These are phyloP conservation scores for Clarias macrocephalus DNA, from an alignment of 2,113 vertebrate genomes.

Conservation along the genomic window DNA sequence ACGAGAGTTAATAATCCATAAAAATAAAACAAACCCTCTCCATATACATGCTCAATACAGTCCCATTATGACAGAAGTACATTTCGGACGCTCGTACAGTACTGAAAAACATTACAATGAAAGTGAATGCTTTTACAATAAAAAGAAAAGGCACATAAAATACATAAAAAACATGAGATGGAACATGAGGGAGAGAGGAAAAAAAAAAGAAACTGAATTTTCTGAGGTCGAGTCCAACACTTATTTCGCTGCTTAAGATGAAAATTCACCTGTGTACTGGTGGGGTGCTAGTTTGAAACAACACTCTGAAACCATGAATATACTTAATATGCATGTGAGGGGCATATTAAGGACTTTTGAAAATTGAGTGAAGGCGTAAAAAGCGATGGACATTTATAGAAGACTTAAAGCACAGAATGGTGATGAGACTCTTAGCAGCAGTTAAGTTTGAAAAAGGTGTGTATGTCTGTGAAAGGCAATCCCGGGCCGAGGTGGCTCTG, in stretches of 20 bases:
- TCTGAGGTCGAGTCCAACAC: not conserved
- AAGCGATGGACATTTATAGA: no score
- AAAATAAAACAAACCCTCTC: not conserved
- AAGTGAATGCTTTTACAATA: not conserved
- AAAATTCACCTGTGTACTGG: not conserved
- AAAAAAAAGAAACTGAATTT: not conserved
- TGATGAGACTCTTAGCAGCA: no score
- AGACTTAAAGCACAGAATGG: no score
- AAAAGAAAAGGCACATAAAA: not conserved
- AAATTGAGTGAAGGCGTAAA: no score
- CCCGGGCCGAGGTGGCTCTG: no score
- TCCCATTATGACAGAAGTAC: not conserved
- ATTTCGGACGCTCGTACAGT: not conserved
- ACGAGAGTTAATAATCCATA: not conserved
- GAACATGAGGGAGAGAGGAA: not conserved
- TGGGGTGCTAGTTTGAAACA: not conserved
- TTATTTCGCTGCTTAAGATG: not conserved
- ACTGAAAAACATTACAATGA: not conserved
- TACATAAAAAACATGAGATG: not conserved
- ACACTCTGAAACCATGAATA: not conserved
- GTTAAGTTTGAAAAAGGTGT: no score
- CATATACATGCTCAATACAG: not conserved
- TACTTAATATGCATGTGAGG: no score
- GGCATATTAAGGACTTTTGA: no score
- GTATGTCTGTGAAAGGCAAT: no score